A percentile compares a stretch with the other conserved stretches of the same genome.
Conservation (phyloP, 2,888 invertebrate genomes). For the Melieria crassipennis region DNA sequence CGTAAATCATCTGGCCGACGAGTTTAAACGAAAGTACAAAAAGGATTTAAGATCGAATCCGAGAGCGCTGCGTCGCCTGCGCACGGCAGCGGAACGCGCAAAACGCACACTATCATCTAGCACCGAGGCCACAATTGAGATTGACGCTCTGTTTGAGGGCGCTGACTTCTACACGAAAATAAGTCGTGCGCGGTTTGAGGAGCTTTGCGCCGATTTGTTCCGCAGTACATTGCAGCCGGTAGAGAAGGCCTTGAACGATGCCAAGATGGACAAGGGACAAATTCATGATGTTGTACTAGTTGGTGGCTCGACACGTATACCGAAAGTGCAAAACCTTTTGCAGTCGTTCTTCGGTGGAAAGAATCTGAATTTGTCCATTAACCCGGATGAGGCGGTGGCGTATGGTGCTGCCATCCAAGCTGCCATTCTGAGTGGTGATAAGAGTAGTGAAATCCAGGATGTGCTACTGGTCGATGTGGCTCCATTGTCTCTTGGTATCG, state of each 20-base stretch:
- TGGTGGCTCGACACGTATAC: constrained; percentile 83
- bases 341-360: constrained; percentile 81
- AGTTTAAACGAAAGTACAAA: constrained; percentile 82
- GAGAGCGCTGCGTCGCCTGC: constrained; percentile 73
- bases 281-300: constrained; percentile 85
- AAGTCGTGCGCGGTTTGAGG: constrained; percentile 80
- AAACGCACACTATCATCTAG: constrained; percentile 82
- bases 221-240: constrained; percentile 79
- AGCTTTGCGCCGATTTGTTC: constrained; percentile 78
- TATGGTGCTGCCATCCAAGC: constrained; percentile 81
- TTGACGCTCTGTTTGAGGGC: constrained; percentile 78
- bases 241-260: constrained; percentile 80
- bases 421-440: constrained; percentile 75
- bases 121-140: constrained; percentile 79
- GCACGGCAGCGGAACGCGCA: constrained; percentile 81
- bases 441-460: constrained; percentile 78
- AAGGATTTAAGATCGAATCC: constrained; percentile 74
- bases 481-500: constrained; percentile 77
- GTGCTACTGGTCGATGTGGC: constrained; percentile 76
- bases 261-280: constrained; percentile 79
- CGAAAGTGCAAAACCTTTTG: constrained; percentile 78
- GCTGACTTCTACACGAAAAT: constrained; percentile 78
- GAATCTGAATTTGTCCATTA: constrained; percentile 77
- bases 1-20: constrained; percentile 85
- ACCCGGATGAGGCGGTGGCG: constrained; percentile 83